Evolutionary conservation across 2,888 invertebrate genomes (phyloP).

Genomic region (Nymphalis urticae): DNA sequence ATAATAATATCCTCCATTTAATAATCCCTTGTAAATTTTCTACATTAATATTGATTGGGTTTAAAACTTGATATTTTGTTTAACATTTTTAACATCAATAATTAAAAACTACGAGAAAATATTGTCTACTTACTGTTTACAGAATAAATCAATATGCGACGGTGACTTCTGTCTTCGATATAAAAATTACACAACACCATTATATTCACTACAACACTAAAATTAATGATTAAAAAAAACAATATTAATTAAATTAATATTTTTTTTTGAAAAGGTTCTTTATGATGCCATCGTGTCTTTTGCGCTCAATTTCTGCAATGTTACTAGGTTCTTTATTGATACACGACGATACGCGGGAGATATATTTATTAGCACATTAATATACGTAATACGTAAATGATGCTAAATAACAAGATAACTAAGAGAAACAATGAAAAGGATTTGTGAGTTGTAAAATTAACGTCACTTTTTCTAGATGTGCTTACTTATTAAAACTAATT

Average conservation of each 20-base stretch:
- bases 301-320: conserved; percentile 3
- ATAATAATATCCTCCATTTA: too few species aligned
- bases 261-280: background rate
- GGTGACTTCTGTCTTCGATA: conserved; percentile 2
- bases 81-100: too few species aligned
- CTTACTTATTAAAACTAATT: too few species aligned
- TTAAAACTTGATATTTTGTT: too few species aligned
- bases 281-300: background rate
- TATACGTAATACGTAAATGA: conserved; percentile 20
- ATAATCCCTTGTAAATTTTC: too few species aligned
- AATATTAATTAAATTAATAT: background rate
- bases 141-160: conserved; percentile 9
- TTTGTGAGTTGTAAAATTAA: conserved; percentile 18
- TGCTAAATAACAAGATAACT: conserved; percentile 34
- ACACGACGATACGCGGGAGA: conserved; percentile 7
- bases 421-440: conserved; percentile 21
- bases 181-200: conserved; percentile 6
- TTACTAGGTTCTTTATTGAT: conserved; percentile 20
- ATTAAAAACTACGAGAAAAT: too few species aligned
- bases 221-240: too few species aligned
- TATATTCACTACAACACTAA: background rate
- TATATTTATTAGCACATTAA: conserved; percentile 27
- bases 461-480: background rate
- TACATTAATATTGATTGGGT: too few species aligned
- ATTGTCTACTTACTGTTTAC: conserved; percentile 7